A percentile compares a stretch with the other conserved stretches of the same genome.
Conservation (phyloP, 2,797 vertebrate genomes). For the Linurgus olivaceus region DNA sequence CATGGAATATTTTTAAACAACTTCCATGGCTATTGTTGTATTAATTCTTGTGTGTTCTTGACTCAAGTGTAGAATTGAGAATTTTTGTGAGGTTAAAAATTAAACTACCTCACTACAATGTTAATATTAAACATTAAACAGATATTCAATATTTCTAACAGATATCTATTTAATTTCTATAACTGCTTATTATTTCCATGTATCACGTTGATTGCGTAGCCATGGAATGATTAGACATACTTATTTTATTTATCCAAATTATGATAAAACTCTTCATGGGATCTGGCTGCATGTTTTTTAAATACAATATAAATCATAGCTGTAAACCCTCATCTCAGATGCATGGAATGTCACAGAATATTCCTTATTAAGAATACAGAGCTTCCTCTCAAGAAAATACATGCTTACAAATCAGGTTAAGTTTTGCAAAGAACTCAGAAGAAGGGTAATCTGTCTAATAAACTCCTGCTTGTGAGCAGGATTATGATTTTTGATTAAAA, state of each 20-base stretch:
- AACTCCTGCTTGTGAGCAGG: not conserved
- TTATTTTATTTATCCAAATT: not conserved
- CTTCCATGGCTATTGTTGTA: not conserved
- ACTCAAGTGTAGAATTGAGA: not conserved
- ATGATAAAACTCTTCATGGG: not conserved
- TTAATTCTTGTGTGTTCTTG: not conserved
- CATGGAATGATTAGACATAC: not conserved
- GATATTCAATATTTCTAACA: not conserved
- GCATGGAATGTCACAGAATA: not conserved
- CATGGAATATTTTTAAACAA: not conserved
- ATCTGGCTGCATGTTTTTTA: not conserved
- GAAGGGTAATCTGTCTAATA: not conserved
- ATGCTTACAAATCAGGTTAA: not conserved
- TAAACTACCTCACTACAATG: not conserved
- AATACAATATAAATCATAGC: not conserved
- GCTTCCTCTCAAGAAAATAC: not conserved
- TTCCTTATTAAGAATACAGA: not conserved
- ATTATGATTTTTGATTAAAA: not conserved
- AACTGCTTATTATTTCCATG: not conserved
- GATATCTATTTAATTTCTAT: not conserved
- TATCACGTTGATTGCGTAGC: not conserved
- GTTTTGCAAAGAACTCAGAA: not conserved
- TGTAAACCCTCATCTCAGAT: not conserved
- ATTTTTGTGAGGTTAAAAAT: not conserved
- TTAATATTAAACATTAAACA: not conserved